Base-by-base conservation (phyloP, 2,113 vertebrate genomes). In the Calypte anna region DNA sequence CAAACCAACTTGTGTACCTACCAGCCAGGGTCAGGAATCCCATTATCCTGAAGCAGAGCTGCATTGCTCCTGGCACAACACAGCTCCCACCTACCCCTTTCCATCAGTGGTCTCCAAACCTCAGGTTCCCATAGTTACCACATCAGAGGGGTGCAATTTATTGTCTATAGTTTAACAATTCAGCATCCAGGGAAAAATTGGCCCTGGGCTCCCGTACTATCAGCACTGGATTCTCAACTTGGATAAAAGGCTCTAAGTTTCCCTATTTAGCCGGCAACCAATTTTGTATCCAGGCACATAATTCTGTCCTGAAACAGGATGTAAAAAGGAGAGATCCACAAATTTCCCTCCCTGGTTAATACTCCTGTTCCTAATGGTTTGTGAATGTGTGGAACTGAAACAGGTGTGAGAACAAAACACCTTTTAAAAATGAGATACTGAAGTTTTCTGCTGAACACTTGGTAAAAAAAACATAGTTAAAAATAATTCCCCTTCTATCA, bases 321-420 rank as follows among this genome's bases (percentile, higher is more conserved):
- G 8, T 0, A 0, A 38, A 69, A 51, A 51, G 24, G 22, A n/a
- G 19, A 79, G 7, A 51, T 3, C 2, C 27, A 14, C 0, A 0
- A 2, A 7, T 54, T 85, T 54, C 66, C 74, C 53, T 2, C 0
- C 13, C 10, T 14, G 21, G 10, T 76, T 22, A 75, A 91, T 82
- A 50, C 9, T 68, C 21, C 44, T 25, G 2, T 33, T 55, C 30
- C 50, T 48, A 22, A 7, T 1, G 3, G 38, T 21, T 30, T 75
- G 30, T 19, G 12, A 31, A 23, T 75, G 30, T 14, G 14, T 33
- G 25, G 9, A 62, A 74, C 2, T 46, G 24, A 76, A 48, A 46
- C 6, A 83, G 31, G 30, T 16, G 50, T 40, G 23, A 31, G 38
- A 87, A 50, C 4, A 68, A 80, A 57, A 59, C 3, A 27, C 5